Percentiles rank a stretch among this genome's conserved stretches.
Evolutionary conservation across 2,888 invertebrate genomes (phyloP).

Genomic region (Zygaena filipendulae): DNA sequence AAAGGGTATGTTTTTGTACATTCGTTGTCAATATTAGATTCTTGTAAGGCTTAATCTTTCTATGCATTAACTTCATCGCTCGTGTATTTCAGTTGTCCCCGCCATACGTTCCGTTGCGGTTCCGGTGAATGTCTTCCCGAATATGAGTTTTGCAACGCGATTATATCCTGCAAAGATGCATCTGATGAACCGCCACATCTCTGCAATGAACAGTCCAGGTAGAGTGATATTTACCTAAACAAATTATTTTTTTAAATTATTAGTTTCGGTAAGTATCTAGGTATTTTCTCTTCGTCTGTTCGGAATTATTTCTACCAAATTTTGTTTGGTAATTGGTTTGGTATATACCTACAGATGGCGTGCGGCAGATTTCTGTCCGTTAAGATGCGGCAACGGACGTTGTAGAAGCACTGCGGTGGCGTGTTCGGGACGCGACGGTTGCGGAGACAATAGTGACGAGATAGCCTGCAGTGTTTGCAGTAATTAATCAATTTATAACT

Average conservation of each 20-base stretch:
- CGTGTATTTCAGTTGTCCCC: constrained; percentile 76
- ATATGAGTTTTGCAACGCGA: constrained; percentile 92
- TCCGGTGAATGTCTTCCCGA: constrained; percentile 90
- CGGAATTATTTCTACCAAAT: too few species aligned
- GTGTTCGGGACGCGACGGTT: constrained; percentile 91
- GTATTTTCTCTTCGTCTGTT: too few species aligned
- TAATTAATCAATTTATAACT: constrained; percentile 62
- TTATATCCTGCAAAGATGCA: constrained; percentile 87
- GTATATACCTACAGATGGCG: too few species aligned
- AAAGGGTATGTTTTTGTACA: constrained; percentile 59
- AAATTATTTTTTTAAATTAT: too few species aligned
- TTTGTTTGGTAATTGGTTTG: too few species aligned
- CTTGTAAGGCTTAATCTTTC: too few species aligned
- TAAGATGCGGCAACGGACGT: constrained; percentile 86
- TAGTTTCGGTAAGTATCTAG: too few species aligned
- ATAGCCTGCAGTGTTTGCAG: constrained; percentile 86
- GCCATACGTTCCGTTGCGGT: constrained; percentile 84
- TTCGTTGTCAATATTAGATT: constrained; percentile 1
- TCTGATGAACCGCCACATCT: constrained; percentile 88
- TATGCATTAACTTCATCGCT: too few species aligned
- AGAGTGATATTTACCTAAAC: too few species aligned
- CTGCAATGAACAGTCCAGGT: constrained; percentile 73
- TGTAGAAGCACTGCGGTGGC: constrained; percentile 90
- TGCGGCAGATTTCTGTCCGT: constrained; percentile 77
- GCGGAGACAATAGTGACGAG: constrained; percentile 92